Evolutionary conservation across 2,888 invertebrate species (phyloP), one percentile per base, ranked within the genome.

Genomic region (Ophonus ardosiacus): DNA sequence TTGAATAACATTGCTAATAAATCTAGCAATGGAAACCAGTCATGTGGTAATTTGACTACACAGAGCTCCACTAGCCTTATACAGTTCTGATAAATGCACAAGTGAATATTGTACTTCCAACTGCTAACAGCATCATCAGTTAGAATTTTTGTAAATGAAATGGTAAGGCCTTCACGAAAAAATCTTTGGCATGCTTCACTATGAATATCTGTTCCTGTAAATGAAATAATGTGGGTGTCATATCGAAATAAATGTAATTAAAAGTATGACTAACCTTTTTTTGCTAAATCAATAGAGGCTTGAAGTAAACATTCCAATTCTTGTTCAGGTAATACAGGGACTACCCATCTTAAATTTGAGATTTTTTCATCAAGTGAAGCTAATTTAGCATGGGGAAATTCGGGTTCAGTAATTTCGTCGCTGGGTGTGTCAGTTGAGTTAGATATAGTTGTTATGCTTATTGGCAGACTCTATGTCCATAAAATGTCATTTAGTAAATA

Each of bases 101-200:
- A 96, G 91, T 99, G 98, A 90, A 99, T 99, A 91, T 98, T 98
- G 89, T 95, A 95, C 92, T 98, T 99, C 99, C 99, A 99, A 89
- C 98, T 98, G 89, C 97, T 97, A 80, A 99, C 98, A 81, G 99
- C 98, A 92, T 99, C 99, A 92, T 99, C 99, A 17, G 98, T 98
- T 89, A 99, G 93, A 90, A 99, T 98, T 93, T 98, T 98, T 78
- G 97, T 97, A 92, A 99, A 99, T 81, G 98, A 98, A 88, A 97
- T 95, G 86, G 98, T 97, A 88, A 99, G 93, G 80, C 98, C 98
- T 91, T 98, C 98, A 89, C 97, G 95, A 93, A 98, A 98, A 92
- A 99, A 99, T 88, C 97, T 94, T 91, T 98, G 98, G 91, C 98
- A 99, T 81, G 96, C 94, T 91, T 96, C 96, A 90, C 97, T 96